Evolutionary conservation across 2,113 vertebrate genomes (phyloP), one percentile per base, ranked within the genome.

Genomic region (Herpetotheres cachinnans): DNA sequence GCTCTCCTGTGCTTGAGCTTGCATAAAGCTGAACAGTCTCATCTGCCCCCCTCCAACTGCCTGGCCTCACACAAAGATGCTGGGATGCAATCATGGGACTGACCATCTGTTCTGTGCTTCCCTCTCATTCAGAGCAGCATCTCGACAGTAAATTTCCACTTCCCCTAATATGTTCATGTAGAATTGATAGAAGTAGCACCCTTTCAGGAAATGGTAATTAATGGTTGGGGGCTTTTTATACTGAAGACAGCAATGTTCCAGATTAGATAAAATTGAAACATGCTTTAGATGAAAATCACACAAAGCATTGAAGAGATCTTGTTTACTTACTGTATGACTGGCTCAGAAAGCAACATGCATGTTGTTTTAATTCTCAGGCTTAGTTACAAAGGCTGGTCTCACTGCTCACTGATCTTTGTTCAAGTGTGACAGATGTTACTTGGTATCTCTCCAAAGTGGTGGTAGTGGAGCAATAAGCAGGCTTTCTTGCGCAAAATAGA

Each of bases 71-170:
- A 46, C 38, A 49, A 16, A 71, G 82, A 59, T 81, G 89, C 86
- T 47, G 65, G 47, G 69, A 25, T 77, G 54, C 58, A 47, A 1
- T 16, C 17, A 4, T 50, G 82, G 73, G 25, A 6, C 16, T 93
- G 13, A 7, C 90, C 88, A 96, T 93, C 93, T 97, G 93, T 83
- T 92, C 93, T 83, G 13, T 84, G 82, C 79, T 73, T 65, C 36
- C 15, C 40, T 84, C 55, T 58, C 36, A 11, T 18, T 29, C 54
- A 19, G 62, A 83, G 79, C 90, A 90, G 25, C 11, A 19, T 56
- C 90, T 27, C 80, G 27, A 16, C 66, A 52, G 59, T 27, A 30
- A 44, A 93, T 90, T 92, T 70, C 72, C 32, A 15, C 59, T 73
- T 66, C 14, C 34, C 34, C 29, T 42, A 30, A 1, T 49, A 2